Conservation (phyloP, 2,797 vertebrate genomes). For the Pseudopleuronectes americanus region DNA sequence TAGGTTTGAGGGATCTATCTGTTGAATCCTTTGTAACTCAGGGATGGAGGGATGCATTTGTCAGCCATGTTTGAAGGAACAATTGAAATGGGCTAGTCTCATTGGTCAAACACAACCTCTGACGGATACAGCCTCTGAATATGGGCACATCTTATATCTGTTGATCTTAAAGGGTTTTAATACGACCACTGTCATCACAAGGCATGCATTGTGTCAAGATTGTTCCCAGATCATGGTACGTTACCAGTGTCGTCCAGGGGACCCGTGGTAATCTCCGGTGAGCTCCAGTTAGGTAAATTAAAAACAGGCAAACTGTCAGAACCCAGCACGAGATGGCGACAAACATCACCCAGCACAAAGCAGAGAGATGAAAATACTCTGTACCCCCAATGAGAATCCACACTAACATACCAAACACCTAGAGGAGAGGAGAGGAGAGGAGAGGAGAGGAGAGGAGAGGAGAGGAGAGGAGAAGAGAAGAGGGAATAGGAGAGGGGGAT, state of each 20-base stretch:
- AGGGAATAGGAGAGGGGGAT: no score
- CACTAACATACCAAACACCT: slow-evolving; percentile 91
- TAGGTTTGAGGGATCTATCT: no score
- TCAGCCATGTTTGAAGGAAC: no score
- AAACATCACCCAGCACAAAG: slow-evolving; percentile 93
- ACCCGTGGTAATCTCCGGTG: slow-evolving; percentile 88
- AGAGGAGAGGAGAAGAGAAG: background rate
- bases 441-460: background rate
- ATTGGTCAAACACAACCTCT: no score
- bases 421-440: slow-evolving; percentile 9
- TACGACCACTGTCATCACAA: no score
- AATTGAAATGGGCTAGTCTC: no score
- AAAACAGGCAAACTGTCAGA: slow-evolving; percentile 88
- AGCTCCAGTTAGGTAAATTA: slow-evolving; percentile 89
- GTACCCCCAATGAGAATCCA: slow-evolving; percentile 93
- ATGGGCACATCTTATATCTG: no score
- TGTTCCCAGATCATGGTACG: background rate
- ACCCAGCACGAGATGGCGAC: slow-evolving; percentile 91
- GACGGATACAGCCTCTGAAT: no score
- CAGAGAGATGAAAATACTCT: slow-evolving; percentile 87
- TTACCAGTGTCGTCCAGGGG: slow-evolving; percentile 90
- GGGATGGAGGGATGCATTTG: no score
- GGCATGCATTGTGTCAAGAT: slow-evolving; percentile 1
- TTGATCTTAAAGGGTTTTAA: no score
- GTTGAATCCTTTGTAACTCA: no score